A percentile compares a stretch with the other conserved stretches of the same genome.
Conservation (phyloP, 2,888 invertebrate genomes). For the Melieria omissa region DNA sequence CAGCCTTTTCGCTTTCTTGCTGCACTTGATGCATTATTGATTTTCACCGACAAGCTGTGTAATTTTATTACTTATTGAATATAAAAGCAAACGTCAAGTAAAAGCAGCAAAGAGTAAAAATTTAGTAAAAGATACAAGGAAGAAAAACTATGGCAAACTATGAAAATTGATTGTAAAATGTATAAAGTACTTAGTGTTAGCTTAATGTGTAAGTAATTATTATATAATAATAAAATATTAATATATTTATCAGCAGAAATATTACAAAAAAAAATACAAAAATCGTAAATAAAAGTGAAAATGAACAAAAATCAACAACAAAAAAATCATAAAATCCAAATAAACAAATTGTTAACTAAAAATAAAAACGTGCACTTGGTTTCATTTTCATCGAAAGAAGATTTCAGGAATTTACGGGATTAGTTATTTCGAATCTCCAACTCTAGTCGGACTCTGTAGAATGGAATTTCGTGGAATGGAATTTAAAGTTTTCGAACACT, state of each 20-base stretch:
- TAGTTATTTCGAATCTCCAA: no score
- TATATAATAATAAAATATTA: constrained; percentile 45
- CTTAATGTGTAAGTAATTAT: constrained; percentile 59
- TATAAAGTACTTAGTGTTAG: constrained; percentile 62
- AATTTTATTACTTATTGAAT: constrained; percentile 11
- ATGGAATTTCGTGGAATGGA: no score
- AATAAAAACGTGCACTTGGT: not conserved
- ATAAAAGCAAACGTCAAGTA: constrained; percentile 17
- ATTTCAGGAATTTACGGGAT: no score
- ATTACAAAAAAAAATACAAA: constrained; percentile 42
- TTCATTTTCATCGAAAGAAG: no score
- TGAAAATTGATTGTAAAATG: constrained; percentile 52
- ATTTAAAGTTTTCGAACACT: no score
- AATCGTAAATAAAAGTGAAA: constrained; percentile 39
- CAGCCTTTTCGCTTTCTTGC: not conserved
- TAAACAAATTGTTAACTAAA: constrained; percentile 50
- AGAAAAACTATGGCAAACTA: constrained; percentile 38
- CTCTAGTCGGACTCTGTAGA: no score
- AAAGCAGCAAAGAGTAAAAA: constrained; percentile 10
- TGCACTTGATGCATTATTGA: not conserved
- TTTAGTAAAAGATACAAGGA: constrained; percentile 19
- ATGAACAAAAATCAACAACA: constrained; percentile 28
- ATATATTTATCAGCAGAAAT: constrained; percentile 43
- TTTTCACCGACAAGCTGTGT: constrained; percentile 18
- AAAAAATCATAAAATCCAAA: constrained; percentile 36